Evolutionary conservation across 1,140 invertebrate species (phyloP).

Genomic region (Sinonovacula constricta): DNA sequence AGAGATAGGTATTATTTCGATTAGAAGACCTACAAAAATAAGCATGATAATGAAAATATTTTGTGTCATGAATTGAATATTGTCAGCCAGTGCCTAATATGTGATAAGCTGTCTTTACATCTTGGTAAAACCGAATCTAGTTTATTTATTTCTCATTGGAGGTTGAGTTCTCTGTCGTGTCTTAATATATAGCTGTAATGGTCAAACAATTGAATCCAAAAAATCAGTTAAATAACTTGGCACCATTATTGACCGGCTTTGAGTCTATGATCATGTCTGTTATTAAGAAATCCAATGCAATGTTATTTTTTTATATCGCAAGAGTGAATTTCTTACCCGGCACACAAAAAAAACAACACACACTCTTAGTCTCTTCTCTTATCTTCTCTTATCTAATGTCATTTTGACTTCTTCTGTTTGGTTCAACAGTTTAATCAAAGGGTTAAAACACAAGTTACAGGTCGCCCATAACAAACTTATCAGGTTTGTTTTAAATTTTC

Average conservation of each 20-base stretch:
- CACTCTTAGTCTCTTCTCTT: no score
- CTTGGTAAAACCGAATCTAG: conserved; percentile 55
- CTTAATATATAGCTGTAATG: conserved; percentile 39
- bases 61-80: background rate
- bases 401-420: no score
- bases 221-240: conserved; percentile 24
- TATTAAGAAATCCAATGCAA: conserved; percentile 18
- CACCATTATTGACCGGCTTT: no score
- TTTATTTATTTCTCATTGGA: conserved; percentile 39
- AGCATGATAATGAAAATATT: background rate
- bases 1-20: no score
- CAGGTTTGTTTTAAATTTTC: no score
- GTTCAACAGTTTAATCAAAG: no score
- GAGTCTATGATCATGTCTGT: conserved; percentile 7
- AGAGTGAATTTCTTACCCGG: conserved; percentile 16
- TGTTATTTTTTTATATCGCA: conserved; percentile 22
- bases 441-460: no score
- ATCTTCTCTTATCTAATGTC: no score
- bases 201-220: conserved; percentile 22
- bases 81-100: conserved; percentile 19
- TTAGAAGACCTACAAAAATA: no score
- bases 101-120: conserved; percentile 50
- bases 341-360: no score
- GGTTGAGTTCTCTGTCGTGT: background rate
- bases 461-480: no score